Conservation (phyloP, 2,888 invertebrate species). For the Ophraella communa region DNA sequence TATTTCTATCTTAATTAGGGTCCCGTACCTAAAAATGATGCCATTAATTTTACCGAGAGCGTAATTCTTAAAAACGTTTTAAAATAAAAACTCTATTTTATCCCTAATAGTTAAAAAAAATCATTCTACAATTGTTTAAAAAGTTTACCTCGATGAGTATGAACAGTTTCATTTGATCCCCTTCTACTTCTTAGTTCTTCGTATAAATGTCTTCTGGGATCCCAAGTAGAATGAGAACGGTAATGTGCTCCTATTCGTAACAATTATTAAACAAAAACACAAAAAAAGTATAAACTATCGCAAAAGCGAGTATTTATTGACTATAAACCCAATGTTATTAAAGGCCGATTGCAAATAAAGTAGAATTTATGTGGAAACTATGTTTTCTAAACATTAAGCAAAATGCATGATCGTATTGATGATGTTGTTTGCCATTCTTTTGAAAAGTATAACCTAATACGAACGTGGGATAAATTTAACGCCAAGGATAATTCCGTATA, state of each 20-base stretch:
- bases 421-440: background rate
- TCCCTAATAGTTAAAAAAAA: constrained; percentile 16
- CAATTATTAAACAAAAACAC: constrained; percentile 35
- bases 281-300: constrained; percentile 35
- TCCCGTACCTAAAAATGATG: background rate
- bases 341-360: constrained; percentile 32
- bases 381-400: constrained; percentile 35
- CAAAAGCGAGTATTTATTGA: constrained; percentile 31
- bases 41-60: background rate
- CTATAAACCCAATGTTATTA: constrained; percentile 32
- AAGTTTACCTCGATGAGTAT: constrained; percentile 62
- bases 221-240: constrained; percentile 80
- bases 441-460: too few relatives aligned
- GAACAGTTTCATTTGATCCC: constrained; percentile 72
- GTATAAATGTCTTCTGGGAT: constrained; percentile 87
- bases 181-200: constrained; percentile 82
- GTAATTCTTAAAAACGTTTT: background rate
- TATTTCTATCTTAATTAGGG: too few relatives aligned
- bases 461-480: too few relatives aligned
- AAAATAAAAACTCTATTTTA: background rate
- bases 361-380: constrained; percentile 17
- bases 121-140: constrained; percentile 27
- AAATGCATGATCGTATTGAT: constrained; percentile 27
- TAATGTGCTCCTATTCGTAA: constrained; percentile 58
- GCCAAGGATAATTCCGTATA: too few relatives aligned